Evolutionary conservation across 2,797 vertebrate genomes (phyloP), one percentile per base, ranked within the genome.

Genomic region (Rhadinocentrus ornatus): DNA sequence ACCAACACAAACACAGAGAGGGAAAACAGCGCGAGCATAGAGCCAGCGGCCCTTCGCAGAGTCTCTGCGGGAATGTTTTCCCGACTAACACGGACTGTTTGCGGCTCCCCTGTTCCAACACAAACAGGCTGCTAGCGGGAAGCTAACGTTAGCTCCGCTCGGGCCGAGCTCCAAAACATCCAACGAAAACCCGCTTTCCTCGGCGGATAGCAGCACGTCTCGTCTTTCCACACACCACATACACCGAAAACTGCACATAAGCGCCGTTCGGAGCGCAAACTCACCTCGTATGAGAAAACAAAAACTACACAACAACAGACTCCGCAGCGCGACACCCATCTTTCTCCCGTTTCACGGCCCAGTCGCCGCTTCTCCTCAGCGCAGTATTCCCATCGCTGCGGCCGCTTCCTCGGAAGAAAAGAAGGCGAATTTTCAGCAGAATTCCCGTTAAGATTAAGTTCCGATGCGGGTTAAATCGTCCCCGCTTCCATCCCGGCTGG

Each of bases 301-400:
- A 77, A 96, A 95, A 89, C 89, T 94, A 89, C 90, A 96, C 89
- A 95, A 94, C 91, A 97, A 90, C 87, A 97, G 94, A 86, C 89
- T 96, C 94, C 95, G 95, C 90, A 97, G 93, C 87, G 67, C 94
- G 94, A 95, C 95, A 86, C 95, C 95, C 97, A 98, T 98, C 93
- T 95, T 96, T 80, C 89, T 86, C 81, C 83, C 72, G 72, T 66
- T 79, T 78, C 83, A 82, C 56, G 84, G 90, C 89, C 89, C 91
- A 48, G 83, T 80, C 77, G 86, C 84, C 73, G 83, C 89, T 55
- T 22, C 78, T 78, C 67, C 73, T 92, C 86, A 94, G 77, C 91
- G 89, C 81, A 58, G 67, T 3, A 20, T 48, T 81, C 87, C 84
- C 93, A 94, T 93, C 73, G 86, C 90, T 70, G 85, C 81, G 75